phyloP scores from a whole-genome alignment of 1,140 invertebrate genomes.

The Listronotus bonariensis region DNA sequence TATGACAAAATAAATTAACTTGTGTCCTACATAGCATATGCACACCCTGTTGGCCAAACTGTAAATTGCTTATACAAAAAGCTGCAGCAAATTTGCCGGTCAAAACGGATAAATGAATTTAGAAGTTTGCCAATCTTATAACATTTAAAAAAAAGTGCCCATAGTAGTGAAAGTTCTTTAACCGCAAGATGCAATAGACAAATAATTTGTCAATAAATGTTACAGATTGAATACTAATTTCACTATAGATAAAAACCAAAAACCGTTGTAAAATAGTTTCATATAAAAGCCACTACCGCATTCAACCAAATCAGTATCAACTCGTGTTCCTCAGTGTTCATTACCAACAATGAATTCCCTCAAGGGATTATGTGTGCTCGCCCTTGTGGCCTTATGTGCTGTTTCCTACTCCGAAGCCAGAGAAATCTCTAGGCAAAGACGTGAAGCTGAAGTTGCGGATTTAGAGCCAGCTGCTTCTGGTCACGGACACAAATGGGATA shows the following conservation, averaged over 20 bases:
- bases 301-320: constrained; percentile 45
- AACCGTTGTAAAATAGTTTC: constrained; percentile 33
- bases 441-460: constrained; percentile 43
- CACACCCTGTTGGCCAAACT: neutral
- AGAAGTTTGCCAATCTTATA: constrained; percentile 26
- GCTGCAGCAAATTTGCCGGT: constrained; percentile 6
- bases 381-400: constrained; percentile 43
- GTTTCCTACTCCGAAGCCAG: constrained; percentile 45
- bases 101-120: constrained; percentile 17
- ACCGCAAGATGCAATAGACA: constrained; percentile 51
- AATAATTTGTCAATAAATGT: constrained; percentile 46
- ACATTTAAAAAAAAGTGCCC: constrained; percentile 21
- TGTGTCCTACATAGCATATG: constrained; percentile 6
- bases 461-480: constrained; percentile 44
- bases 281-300: constrained; percentile 47
- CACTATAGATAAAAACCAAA: constrained; percentile 41
- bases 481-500: constrained; percentile 54
- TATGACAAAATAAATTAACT: constrained; percentile 3
- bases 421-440: constrained; percentile 48
- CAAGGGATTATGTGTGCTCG: constrained; percentile 46
- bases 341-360: constrained; percentile 43
- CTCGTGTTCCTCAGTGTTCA: constrained; percentile 33
- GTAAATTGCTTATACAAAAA: constrained; percentile 2
- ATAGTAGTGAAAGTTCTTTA: constrained; percentile 44
- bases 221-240: constrained; percentile 47